Conservation (phyloP, 2,888 invertebrate species). For the Pomacea canaliculata region DNA sequence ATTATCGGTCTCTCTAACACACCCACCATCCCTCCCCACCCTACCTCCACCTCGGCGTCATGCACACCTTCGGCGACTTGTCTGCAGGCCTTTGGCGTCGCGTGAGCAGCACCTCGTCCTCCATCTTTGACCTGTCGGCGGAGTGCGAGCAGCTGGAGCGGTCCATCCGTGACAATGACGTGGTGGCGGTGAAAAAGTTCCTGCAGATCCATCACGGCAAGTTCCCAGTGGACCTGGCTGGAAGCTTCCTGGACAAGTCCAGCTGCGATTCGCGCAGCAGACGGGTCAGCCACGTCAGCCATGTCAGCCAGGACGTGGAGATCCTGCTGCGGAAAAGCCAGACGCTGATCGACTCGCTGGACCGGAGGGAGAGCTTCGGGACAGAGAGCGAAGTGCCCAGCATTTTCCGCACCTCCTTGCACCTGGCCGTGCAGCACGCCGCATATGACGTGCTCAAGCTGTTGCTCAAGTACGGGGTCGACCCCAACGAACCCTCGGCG, state of each 20-base stretch:
- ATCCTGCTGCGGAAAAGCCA: conserved; percentile 67
- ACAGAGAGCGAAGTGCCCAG: conserved; percentile 68
- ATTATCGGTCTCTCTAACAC: neutral
- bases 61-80: no score
- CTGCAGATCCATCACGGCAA: conserved; percentile 73
- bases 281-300: conserved; percentile 52
- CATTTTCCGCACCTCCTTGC: conserved; percentile 74
- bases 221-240: conserved; percentile 47
- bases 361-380: conserved; percentile 61
- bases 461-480: conserved; percentile 74
- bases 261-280: conserved; percentile 50
- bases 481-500: conserved; percentile 73
- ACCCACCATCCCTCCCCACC: no score
- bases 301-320: conserved; percentile 63
- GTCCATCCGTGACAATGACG: conserved; percentile 73
- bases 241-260: conserved; percentile 39
- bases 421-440: conserved; percentile 75
- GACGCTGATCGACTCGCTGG: conserved; percentile 65
- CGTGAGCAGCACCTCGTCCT: conserved; percentile 70
- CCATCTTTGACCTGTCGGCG: conserved; percentile 71
- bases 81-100: conserved; percentile 28
- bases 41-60: no score
- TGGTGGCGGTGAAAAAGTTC: conserved; percentile 71
- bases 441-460: conserved; percentile 73
- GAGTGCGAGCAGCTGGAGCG: conserved; percentile 73